Percentiles rank a stretch among this genome's conserved stretches.
phyloP scores from a whole-genome alignment of 35 echinoderm and acorn worm species.

The Patiria miniata region DNA sequence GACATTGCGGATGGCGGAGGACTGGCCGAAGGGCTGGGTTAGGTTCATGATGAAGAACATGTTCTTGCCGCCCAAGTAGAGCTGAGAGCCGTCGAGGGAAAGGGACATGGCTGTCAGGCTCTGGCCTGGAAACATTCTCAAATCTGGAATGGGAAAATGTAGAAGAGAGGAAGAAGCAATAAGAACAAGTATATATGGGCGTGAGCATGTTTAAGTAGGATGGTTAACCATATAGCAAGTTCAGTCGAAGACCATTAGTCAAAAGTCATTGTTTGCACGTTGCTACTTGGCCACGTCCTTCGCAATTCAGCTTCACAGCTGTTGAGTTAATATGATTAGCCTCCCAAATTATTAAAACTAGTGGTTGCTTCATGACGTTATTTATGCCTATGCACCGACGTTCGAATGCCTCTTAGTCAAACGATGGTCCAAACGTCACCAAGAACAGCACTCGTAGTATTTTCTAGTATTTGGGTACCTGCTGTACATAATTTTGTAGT shows the following conservation, averaged over 20 bases:
- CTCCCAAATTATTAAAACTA: too few relatives aligned
- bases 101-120: slow-evolving; percentile 56
- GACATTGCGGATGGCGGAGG: neutral
- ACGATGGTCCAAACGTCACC: too few relatives aligned
- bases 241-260: too few relatives aligned
- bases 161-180: neutral
- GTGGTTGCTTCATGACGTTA: too few relatives aligned
- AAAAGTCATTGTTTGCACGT: neutral
- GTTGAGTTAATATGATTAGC: neutral
- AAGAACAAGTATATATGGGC: neutral
- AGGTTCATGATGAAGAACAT: slow-evolving; percentile 49
- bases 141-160: slow-evolving; percentile 30
- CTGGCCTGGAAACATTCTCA: slow-evolving; percentile 34
- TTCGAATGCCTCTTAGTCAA: too few relatives aligned
- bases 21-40: slow-evolving; percentile 17
- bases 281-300: neutral
- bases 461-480: too few relatives aligned
- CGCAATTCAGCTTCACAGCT: neutral
- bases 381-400: too few relatives aligned
- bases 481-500: too few relatives aligned
- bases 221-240: too few relatives aligned
- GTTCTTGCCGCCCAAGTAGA: slow-evolving; percentile 56
- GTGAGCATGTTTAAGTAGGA: too few relatives aligned
- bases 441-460: too few relatives aligned
- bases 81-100: neutral